Evolutionary conservation across 2,888 invertebrate species (phyloP).

Genomic region (Abrostola tripartita): DNA sequence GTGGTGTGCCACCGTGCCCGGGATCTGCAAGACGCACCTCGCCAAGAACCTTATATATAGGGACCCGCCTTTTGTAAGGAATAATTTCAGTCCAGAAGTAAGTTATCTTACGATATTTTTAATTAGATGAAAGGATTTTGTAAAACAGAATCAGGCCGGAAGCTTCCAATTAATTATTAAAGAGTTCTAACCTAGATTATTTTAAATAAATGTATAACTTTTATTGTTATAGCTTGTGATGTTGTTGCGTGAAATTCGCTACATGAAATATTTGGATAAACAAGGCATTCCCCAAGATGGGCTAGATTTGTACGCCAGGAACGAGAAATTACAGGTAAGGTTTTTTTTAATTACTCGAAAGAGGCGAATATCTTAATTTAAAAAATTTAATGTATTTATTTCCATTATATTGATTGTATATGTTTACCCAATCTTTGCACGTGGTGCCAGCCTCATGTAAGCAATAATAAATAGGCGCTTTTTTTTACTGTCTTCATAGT

Average conservation of each 20-base stretch:
- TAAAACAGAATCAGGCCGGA: too few relatives aligned
- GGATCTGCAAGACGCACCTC: slow-evolving; percentile 89
- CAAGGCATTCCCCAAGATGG: slow-evolving; percentile 90
- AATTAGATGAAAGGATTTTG: too few relatives aligned
- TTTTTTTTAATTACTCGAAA: neutral
- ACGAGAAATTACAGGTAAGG: slow-evolving; percentile 90
- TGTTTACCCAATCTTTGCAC: too few relatives aligned
- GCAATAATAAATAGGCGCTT: too few relatives aligned
- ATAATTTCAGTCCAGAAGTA: slow-evolving; percentile 91
- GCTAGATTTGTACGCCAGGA: slow-evolving; percentile 89
- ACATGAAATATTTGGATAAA: slow-evolving; percentile 91
- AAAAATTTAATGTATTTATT: neutral
- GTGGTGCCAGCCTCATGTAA: too few relatives aligned
- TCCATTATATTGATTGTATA: too few relatives aligned
- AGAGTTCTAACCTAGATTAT: too few relatives aligned
- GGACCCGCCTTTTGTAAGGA: slow-evolving; percentile 85
- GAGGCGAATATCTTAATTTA: neutral
- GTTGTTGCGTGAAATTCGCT: slow-evolving; percentile 94
- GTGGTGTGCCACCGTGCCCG: slow-evolving; percentile 91
- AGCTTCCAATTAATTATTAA: too few relatives aligned
- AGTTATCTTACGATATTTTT: slow-evolving; percentile 15
- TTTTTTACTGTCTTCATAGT: too few relatives aligned
- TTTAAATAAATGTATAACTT: too few relatives aligned
- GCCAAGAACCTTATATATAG: slow-evolving; percentile 89
- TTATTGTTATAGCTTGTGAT: slow-evolving; percentile 89